These are phyloP conservation scores for Periphyllus acericola DNA, from an alignment of 2,888 invertebrate species.

Conservation along the genomic window DNA sequence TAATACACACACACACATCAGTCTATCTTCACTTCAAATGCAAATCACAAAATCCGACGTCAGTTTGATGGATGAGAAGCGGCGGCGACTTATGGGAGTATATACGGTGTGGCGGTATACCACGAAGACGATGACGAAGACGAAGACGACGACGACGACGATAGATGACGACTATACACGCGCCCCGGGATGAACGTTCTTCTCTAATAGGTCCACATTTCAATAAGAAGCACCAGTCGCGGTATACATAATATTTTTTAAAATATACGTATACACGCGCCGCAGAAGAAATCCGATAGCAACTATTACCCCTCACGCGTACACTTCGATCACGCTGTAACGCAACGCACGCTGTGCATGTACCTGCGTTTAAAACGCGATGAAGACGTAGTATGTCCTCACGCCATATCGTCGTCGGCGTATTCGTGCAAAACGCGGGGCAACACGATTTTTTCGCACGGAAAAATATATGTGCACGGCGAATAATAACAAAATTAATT, in stretches of 20 bases:
- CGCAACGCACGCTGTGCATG: too few species aligned
- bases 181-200: neutral
- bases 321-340: too few species aligned
- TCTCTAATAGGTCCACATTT: conserved; percentile 54
- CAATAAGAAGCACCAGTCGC: neutral
- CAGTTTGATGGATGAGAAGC: conserved; percentile 38
- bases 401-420: neutral
- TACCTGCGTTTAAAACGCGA: neutral
- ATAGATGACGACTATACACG: neutral
- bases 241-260: neutral
- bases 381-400: neutral
- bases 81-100: neutral
- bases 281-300: neutral
- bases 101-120: neutral
- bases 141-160: neutral
- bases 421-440: neutral
- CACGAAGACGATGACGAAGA: neutral
- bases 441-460: conserved; percentile 18
- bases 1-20: neutral
- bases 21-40: conserved; percentile 62
- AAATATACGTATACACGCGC: neutral
- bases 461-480: neutral
- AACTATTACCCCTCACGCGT: neutral
- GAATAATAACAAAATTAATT: conserved; percentile 41
- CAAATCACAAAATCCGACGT: conserved; percentile 54